Conservation (phyloP, 2,888 invertebrate genomes). For the Tinea trinotella region DNA sequence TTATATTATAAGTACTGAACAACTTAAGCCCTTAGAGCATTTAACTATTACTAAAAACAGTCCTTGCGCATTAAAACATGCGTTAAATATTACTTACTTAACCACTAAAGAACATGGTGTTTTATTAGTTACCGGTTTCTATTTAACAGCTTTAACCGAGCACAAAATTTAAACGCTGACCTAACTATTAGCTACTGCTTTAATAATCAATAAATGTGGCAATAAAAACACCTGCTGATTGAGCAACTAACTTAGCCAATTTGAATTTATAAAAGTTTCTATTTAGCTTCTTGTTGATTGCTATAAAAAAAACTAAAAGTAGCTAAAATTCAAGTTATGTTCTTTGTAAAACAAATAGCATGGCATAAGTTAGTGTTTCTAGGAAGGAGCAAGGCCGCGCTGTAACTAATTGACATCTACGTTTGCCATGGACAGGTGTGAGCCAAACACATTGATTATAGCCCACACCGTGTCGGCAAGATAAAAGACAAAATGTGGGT, state of each 20-base stretch:
- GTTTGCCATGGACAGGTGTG: background rate
- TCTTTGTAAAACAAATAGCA: background rate
- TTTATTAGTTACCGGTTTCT: background rate
- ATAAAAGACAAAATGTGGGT: background rate
- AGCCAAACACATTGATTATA: conserved; percentile 1
- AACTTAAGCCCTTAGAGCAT: conserved; percentile 1
- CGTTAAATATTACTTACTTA: background rate
- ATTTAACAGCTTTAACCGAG: background rate
- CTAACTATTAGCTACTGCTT: background rate
- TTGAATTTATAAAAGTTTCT: background rate
- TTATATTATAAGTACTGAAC: conserved; percentile 1
- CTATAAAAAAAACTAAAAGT: background rate
- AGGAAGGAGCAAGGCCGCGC: conserved; percentile 9
- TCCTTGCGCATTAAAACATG: background rate
- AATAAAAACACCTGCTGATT: background rate
- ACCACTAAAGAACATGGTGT: background rate
- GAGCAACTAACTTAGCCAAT: background rate
- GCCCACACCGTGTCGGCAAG: background rate
- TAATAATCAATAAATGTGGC: background rate
- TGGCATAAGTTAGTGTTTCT: background rate
- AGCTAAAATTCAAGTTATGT: background rate
- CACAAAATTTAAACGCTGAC: background rate
- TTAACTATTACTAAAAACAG: conserved; percentile 7
- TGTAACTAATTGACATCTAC: background rate
- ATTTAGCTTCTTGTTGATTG: background rate